Conservation (phyloP, 2,113 vertebrate genomes). For the Lasiurus cinereus region DNA sequence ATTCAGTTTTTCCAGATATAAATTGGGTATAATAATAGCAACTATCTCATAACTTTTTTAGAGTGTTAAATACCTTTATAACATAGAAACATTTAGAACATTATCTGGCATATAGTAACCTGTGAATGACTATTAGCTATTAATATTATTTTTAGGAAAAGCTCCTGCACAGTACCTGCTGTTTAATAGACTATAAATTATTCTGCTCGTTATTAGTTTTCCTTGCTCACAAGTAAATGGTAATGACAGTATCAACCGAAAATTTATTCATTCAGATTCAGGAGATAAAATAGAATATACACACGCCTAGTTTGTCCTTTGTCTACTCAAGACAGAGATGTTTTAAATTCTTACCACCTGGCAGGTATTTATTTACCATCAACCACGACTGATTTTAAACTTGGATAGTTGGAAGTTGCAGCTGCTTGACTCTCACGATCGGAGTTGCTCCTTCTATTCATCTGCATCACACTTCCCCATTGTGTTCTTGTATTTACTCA, state of each 20-base stretch:
- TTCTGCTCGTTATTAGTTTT: not conserved
- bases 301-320: not conserved
- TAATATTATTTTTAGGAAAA: not conserved
- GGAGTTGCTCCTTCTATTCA: not conserved
- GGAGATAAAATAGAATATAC: not conserved
- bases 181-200: conserved; percentile 28
- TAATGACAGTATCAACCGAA: not conserved
- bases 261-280: not conserved
- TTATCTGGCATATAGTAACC: not conserved
- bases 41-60: not conserved
- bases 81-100: not conserved
- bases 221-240: not conserved
- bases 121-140: not conserved
- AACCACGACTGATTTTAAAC: not conserved
- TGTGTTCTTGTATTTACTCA: not conserved
- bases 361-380: not conserved
- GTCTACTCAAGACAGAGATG: not conserved
- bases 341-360: not conserved
- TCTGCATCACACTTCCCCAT: not conserved
- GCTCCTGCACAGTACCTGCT: not conserved
- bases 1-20: not conserved
- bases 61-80: not conserved
- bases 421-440: not conserved
- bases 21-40: not conserved
- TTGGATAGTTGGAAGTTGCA: not conserved